Conservation (phyloP, 2,888 invertebrate genomes). For the Enoplolaimus lenunculus region DNA sequence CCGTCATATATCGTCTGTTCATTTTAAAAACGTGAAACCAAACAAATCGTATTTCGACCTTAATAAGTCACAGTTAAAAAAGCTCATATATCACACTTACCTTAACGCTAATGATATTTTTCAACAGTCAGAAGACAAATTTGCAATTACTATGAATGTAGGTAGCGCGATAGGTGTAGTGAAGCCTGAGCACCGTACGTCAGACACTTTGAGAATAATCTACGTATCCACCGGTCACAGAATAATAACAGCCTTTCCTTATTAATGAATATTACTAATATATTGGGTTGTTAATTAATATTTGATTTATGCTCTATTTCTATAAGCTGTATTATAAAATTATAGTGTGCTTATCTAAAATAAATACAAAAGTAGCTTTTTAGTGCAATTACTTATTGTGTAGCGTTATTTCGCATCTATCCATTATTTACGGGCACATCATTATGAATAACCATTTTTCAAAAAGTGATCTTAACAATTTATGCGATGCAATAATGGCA, state of each 20-base stretch:
- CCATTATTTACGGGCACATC: too few species aligned
- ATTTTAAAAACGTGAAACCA: not conserved
- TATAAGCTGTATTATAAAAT: too few species aligned
- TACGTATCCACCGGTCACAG: not conserved
- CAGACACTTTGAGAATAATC: not conserved
- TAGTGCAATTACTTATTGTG: too few species aligned
- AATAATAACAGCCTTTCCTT: not conserved
- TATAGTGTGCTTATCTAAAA: too few species aligned
- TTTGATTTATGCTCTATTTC: too few species aligned
- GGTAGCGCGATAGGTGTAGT: not conserved
- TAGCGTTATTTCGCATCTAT: too few species aligned
- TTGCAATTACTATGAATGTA: not conserved
- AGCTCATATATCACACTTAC: not conserved
- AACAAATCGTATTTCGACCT: not conserved
- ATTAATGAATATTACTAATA: not conserved
- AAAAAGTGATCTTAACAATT: too few species aligned
- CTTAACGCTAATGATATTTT: not conserved
- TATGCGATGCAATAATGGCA: too few species aligned
- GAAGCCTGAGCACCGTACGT: not conserved
- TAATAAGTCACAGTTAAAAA: not conserved
- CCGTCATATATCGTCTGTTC: not conserved
- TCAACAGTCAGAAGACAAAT: not conserved
- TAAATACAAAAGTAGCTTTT: too few species aligned
- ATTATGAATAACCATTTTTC: too few species aligned
- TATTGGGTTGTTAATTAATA: too few species aligned